Base-by-base conservation (phyloP, 2,113 vertebrate species). In the Chamaea fasciata region DNA sequence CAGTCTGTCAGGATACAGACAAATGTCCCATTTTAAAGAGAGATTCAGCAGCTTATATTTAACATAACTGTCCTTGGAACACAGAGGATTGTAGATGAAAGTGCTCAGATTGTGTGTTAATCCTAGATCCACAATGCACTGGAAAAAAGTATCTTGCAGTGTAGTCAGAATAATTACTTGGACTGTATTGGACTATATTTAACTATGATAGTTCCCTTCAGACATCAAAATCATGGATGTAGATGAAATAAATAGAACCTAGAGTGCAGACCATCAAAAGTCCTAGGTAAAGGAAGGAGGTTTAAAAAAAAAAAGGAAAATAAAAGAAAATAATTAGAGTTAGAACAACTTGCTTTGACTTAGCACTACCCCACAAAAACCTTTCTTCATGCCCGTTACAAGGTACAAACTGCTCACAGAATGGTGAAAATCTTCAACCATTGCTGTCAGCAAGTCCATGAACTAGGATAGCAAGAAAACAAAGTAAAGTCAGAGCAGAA, bases 241-340 rank as follows among this genome's bases (percentile, higher is more conserved):
- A 15, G 23, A 24, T 55, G 8, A 26, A 92, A 59, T 41, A 53
- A 90, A 62, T 26, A 28, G 13, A 75, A 14, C 20, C 12, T 30
- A 26, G 13, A 82, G 13, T 21, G 5, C 7, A 92, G 7, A 2
- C 23, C 6, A 12, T 35, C 15, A 12, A 41, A 89, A 81, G 5
- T 22, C 15, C 31, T 21, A 44, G 5, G 13, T 11, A 65, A 13
- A 62, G 26, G 69, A 47, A 62, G 12, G 24, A 5, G 37, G 6
- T 11, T 0, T 18, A 35, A 22, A 35, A 41, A 15, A 52, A 7
- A 18, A 11, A 30, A 8, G 2, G 1, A 52, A 62, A 50, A 4
- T 0, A 31, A 68, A 11, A 37, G 30, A 59, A 35, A n/a, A 31
- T 2, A 21, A 22, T 1, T 6, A 42, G 27, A 2, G 1, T 37